Conservation (phyloP, 1,140 invertebrate genomes). For the Dryas iulia region DNA sequence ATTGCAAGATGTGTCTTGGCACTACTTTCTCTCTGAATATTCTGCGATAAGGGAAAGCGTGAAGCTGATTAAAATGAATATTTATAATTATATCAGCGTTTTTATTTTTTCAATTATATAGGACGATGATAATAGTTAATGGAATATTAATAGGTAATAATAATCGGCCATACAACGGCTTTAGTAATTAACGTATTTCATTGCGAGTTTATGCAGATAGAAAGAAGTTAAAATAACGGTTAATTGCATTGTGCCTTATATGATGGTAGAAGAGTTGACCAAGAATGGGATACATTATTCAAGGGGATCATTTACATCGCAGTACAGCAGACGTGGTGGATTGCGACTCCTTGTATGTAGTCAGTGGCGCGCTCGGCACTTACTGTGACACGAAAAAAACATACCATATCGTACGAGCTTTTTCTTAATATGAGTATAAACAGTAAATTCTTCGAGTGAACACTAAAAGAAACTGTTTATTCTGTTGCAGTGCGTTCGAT, state of each 20-base stretch:
- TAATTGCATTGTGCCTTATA: conserved; percentile 71
- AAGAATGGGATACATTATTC: conserved; percentile 77
- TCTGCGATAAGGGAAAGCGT: too few species aligned
- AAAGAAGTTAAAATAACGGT: conserved; percentile 72
- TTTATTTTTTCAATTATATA: not conserved
- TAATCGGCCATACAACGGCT: conserved; percentile 32
- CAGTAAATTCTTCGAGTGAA: conserved; percentile 39
- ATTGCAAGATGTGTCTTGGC: too few species aligned
- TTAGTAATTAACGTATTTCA: conserved; percentile 56
- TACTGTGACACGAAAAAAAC: conserved; percentile 59
- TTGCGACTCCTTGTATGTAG: conserved; percentile 68
- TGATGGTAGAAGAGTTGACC: conserved; percentile 62
- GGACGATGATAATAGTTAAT: conserved; percentile 7
- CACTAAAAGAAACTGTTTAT: conserved; percentile 43
- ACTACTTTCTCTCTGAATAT: too few species aligned
- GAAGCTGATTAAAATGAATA: too few species aligned
- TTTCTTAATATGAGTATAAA: conserved; percentile 42
- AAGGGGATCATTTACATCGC: conserved; percentile 78
- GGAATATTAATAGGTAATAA: conserved; percentile 17
- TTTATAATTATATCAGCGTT: too few species aligned
- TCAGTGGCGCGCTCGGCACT: conserved; percentile 61
- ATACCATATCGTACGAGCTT: conserved; percentile 61
- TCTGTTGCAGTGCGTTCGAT: conserved; percentile 36
- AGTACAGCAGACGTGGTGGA: conserved; percentile 61
- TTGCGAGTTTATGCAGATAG: conserved; percentile 60